A percentile compares a stretch with the other conserved stretches of the same genome.
phyloP scores from a whole-genome alignment of 2,113 vertebrate species.

The Crotalus horridus region DNA sequence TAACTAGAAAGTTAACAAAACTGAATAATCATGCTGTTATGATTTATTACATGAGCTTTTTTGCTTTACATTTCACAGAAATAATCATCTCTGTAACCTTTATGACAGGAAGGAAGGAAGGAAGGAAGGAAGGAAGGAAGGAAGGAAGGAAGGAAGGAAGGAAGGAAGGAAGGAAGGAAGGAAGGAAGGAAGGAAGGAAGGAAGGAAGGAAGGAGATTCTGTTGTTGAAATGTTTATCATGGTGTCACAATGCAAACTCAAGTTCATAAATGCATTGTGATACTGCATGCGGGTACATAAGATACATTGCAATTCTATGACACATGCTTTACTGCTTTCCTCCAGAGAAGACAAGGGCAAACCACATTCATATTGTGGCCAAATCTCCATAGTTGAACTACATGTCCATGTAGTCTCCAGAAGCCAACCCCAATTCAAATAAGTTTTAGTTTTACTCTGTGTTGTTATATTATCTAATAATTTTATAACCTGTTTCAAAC shows the following conservation, averaged over 20 bases:
- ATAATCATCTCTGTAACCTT: neutral
- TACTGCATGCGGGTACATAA: neutral
- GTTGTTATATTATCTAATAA: neutral
- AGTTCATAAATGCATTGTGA: neutral
- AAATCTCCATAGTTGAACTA: neutral
- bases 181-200: neutral
- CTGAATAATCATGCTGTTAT: neutral
- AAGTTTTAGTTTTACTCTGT: neutral
- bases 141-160: neutral
- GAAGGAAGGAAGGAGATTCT: neutral
- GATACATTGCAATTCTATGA: neutral
- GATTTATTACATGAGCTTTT: neutral
- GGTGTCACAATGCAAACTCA: neutral
- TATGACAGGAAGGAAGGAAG: neutral
- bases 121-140: neutral
- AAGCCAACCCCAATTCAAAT: neutral
- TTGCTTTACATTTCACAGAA: neutral
- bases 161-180: neutral
- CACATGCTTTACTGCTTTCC: neutral
- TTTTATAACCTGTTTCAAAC: neutral
- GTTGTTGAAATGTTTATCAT: neutral
- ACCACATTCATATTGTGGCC: neutral
- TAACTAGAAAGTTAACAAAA: neutral
- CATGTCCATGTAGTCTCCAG: neutral
- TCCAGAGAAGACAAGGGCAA: neutral